phyloP scores from a whole-genome alignment of 2,888 invertebrate genomes.

The Pseudoips prasinana region DNA sequence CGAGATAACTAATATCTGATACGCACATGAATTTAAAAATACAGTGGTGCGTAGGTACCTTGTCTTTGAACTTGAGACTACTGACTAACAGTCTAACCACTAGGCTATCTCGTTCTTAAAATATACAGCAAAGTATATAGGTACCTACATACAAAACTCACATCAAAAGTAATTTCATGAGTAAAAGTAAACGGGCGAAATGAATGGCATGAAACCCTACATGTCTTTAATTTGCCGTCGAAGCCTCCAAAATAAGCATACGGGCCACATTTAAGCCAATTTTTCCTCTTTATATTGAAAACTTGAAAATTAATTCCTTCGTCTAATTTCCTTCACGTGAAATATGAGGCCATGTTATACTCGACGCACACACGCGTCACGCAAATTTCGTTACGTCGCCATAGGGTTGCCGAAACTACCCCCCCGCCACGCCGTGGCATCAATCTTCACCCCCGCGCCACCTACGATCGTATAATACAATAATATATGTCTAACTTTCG shows the following conservation, averaged over 20 bases:
- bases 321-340: conserved; percentile 74
- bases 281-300: conserved; percentile 73
- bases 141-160: background rate
- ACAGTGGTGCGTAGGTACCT: no score
- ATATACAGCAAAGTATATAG: no score
- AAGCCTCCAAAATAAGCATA: conserved; percentile 49
- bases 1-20: no score
- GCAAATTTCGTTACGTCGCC: conserved; percentile 76
- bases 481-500: conserved; percentile 82
- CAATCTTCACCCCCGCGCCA: conserved; percentile 79
- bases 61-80: no score
- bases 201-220: conserved; percentile 48
- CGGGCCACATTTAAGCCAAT: conserved; percentile 44
- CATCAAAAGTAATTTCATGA: conserved; percentile 17
- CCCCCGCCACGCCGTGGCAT: conserved; percentile 62
- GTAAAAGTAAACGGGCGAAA: conserved; percentile 6
- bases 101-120: no score
- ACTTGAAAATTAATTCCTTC: conserved; percentile 77
- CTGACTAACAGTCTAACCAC: no score
- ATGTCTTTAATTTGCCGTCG: conserved; percentile 53
- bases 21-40: no score
- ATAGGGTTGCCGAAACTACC: conserved; percentile 79
- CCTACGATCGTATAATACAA: conserved; percentile 80
- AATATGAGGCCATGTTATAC: conserved; percentile 65
- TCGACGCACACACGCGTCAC: conserved; percentile 65